Conservation (phyloP, 2,797 vertebrate genomes). For the Tokudaia tokunoshimensis region DNA sequence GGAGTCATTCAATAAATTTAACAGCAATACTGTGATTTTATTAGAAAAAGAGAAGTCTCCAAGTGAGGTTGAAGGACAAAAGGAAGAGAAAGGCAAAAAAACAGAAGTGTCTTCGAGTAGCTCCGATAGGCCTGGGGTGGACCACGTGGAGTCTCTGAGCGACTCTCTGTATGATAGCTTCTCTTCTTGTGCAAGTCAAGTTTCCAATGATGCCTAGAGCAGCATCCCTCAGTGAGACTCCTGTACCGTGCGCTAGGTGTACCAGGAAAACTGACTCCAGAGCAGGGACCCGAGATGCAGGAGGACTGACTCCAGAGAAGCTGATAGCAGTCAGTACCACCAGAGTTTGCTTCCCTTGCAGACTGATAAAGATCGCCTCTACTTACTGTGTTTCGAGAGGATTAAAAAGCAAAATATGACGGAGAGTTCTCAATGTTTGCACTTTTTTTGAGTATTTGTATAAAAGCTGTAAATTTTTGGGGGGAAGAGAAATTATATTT, state of each 20-base stretch:
- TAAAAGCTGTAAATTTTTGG: slow-evolving; percentile 89
- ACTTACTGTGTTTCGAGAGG: background rate
- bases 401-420: slow-evolving; percentile 38
- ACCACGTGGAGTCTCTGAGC: slow-evolving; percentile 92
- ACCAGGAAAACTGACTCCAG: background rate
- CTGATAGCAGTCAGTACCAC: background rate
- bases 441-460: slow-evolving; percentile 94
- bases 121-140: slow-evolving; percentile 85
- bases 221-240: slow-evolving; percentile 54
- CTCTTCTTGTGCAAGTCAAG: slow-evolving; percentile 94
- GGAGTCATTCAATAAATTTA: slow-evolving; percentile 93
- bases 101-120: slow-evolving; percentile 88
- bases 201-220: slow-evolving; percentile 91
- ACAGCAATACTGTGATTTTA: slow-evolving; percentile 88
- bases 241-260: background rate
- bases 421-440: slow-evolving; percentile 90
- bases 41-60: slow-evolving; percentile 86
- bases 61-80: slow-evolving; percentile 84
- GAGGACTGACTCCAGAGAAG: background rate
- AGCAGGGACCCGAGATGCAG: too few relatives aligned
- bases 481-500: slow-evolving; percentile 90
- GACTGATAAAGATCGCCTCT: slow-evolving; percentile 78
- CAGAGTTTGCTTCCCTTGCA: slow-evolving; percentile 8
- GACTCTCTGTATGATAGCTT: slow-evolving; percentile 96
- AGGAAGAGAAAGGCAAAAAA: slow-evolving; percentile 85